Base-by-base conservation (phyloP, 2,888 invertebrate genomes). In the Eumerus sabulonum region DNA sequence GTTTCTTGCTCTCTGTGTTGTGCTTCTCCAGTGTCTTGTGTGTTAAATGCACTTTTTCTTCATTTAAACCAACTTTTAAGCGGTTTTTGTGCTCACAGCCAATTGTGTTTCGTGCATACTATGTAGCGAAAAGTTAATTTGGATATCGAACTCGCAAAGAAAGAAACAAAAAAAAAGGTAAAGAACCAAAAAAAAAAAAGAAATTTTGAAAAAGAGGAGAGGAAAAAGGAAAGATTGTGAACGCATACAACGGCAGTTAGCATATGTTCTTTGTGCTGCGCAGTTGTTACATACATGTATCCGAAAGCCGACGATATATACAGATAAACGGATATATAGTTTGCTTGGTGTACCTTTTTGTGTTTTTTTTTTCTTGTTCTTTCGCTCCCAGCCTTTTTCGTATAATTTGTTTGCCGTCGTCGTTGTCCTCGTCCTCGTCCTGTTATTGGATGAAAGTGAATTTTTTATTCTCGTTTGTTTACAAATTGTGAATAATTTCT, bases 391-490 rank as follows among this genome's bases (percentile, higher is more conserved):
- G n/a, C n/a, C 7, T 27, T 27, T 27, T 27, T 27, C 7, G 27
- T 27, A 4, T 2, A 7, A 27, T 27, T 27, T n/a, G n/a, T n/a
- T n/a, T n/a, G n/a, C 27, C 27, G 27, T 27, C 47, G 17, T 54
- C 47, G 59, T 68, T 63, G 77, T 77, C n/a, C n/a, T 66, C 60
- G 72, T 77, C 27, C 3, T 66, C 62, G 72, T 72, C 77, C 72
- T 72, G 62, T 77, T 27, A 27, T 27, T 72, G 77, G 77, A 77
- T 68, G 77, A 73, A 77, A 77, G 77, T 77, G 77, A 77, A 73
- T 77, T 73, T 77, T 77, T 77, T 76, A 62, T 77, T 76, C 57
- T 62, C 57, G 68, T 77, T 77, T 77, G 77, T 77, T 77, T 77
- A 77, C 77, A 53, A 73, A 67, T 77, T 68, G 72, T 77, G 73